Percentiles rank a stretch among this genome's conserved stretches.
Conservation (phyloP, 2,888 invertebrate species). For the Abrostola triplasia region DNA sequence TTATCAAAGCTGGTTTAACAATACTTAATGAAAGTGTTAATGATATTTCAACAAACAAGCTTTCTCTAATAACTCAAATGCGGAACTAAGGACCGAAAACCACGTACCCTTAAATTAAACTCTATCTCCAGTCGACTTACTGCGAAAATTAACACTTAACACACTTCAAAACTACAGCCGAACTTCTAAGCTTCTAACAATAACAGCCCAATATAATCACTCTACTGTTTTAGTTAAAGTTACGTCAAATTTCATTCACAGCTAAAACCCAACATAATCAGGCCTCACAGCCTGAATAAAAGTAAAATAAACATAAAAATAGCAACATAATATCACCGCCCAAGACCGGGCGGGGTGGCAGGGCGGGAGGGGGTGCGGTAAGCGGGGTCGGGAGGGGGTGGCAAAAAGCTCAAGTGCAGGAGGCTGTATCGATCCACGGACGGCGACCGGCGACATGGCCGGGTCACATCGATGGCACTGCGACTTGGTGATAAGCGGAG, state of each 20-base stretch:
- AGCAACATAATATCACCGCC: conserved; percentile 72
- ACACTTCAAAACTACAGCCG: not conserved
- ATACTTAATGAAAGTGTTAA: no score
- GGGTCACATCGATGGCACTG: conserved; percentile 75
- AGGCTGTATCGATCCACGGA: conserved; percentile 86
- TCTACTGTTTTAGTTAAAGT: not conserved
- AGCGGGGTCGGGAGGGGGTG: conserved; percentile 59
- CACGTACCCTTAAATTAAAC: not conserved
- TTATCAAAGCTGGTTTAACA: no score
- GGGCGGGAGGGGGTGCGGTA: conserved; percentile 49
- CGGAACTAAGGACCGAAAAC: not conserved
- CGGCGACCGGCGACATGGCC: conserved; percentile 84
- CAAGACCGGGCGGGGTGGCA: conserved; percentile 62
- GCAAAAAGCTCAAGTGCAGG: conserved; percentile 86
- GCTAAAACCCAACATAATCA: conserved; percentile 31
- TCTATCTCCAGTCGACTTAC: not conserved
- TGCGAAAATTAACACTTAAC: not conserved
- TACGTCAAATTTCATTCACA: conserved; percentile 4
- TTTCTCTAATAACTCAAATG: no score
- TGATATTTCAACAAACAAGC: no score
- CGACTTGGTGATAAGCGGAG: conserved; percentile 42
- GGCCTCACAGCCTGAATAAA: conserved; percentile 63
- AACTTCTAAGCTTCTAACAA: not conserved
- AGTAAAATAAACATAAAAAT: conserved; percentile 79
- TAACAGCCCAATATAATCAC: not conserved